Percentiles rank a stretch among this genome's conserved stretches.
Conservation (phyloP, 2,113 vertebrate species). For the Phaetusa simplex region DNA sequence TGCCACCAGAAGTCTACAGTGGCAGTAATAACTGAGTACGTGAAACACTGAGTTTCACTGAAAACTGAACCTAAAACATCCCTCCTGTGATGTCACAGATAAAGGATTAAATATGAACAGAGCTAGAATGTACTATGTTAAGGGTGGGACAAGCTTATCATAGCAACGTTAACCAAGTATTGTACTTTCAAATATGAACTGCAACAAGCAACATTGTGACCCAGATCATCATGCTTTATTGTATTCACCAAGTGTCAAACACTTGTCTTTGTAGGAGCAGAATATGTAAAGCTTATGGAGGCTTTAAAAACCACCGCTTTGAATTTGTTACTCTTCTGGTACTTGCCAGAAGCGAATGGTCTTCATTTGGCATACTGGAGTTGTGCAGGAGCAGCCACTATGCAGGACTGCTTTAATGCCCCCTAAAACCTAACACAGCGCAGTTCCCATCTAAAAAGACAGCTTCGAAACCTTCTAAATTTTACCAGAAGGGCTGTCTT, state of each 20-base stretch:
- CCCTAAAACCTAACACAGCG: background rate
- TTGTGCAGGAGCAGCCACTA: background rate
- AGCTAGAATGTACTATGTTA: background rate
- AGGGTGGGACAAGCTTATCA: background rate
- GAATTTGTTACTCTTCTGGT: background rate
- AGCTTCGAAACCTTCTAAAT: background rate
- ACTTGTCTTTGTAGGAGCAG: background rate
- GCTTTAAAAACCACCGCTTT: background rate
- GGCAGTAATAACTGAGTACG: background rate
- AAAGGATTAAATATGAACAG: background rate
- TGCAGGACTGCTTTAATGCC: background rate
- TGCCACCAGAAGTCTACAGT: background rate
- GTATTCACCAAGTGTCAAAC: background rate
- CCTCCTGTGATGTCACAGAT: background rate
- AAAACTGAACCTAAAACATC: background rate
- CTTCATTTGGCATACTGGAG: background rate
- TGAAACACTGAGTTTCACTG: background rate
- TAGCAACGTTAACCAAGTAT: rapidly evolving
- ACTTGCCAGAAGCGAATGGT: background rate
- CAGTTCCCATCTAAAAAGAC: background rate
- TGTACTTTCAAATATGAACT: background rate
- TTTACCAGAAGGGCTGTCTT: background rate
- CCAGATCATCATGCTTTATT: background rate
- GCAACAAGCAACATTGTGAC: background rate
- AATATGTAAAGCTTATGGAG: background rate